These are phyloP conservation scores for Chiroxiphia lanceolata DNA, from an alignment of 2,797 vertebrate genomes.

Conservation along the genomic window DNA sequence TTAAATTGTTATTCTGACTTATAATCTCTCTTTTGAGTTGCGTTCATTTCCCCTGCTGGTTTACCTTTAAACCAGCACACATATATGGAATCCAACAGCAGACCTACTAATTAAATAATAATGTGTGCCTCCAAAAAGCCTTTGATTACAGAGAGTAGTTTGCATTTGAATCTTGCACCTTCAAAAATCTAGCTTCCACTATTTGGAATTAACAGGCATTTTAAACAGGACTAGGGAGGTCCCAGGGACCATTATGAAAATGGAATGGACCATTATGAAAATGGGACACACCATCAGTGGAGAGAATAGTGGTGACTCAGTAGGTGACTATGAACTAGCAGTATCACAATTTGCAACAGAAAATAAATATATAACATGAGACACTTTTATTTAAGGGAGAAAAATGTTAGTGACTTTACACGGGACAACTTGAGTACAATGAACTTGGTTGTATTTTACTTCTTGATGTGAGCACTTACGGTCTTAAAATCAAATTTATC, in stretches of 20 bases:
- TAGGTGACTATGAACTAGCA: neutral
- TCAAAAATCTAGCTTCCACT: neutral
- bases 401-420: neutral
- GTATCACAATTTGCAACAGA: neutral
- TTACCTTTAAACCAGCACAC: no score
- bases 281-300: neutral
- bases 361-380: neutral
- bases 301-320: neutral
- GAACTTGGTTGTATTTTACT: neutral
- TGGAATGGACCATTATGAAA: neutral
- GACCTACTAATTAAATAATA: slow-evolving; percentile 53
- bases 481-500: neutral
- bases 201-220: neutral
- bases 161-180: neutral
- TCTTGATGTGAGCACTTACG: neutral
- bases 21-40: no score
- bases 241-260: neutral
- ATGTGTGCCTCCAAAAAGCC: slow-evolving; percentile 1
- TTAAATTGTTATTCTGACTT: no score
- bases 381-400: neutral
- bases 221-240: neutral
- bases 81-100: slow-evolving; percentile 27
- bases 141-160: slow-evolving; percentile 50
- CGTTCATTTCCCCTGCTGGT: no score
- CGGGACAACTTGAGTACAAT: neutral